Conservation (phyloP, 2,113 vertebrate species). For the Strix uralensis region DNA sequence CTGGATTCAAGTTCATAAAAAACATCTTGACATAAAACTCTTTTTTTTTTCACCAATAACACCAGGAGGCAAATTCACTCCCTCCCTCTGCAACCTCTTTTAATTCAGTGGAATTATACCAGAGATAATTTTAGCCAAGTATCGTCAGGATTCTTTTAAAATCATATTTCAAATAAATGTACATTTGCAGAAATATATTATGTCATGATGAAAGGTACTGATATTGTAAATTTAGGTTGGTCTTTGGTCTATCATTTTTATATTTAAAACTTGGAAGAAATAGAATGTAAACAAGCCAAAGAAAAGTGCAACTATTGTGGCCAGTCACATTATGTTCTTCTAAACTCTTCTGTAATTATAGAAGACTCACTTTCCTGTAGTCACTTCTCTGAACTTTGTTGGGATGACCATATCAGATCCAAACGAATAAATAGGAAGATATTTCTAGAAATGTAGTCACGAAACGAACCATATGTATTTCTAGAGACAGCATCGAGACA, state of each 20-base stretch:
- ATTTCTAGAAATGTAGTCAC: not conserved
- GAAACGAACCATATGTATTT: fast-evolving
- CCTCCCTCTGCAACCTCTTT: conserved; percentile 46
- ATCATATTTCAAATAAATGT: conserved; percentile 42
- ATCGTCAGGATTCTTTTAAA: conserved; percentile 12
- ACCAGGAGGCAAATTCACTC: conserved; percentile 56
- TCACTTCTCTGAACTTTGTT: not conserved
- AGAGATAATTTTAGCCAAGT: conserved; percentile 68
- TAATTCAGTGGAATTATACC: conserved; percentile 48
- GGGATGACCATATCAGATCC: not conserved
- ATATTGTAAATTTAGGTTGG: conserved; percentile 3
- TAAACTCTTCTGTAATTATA: not conserved
- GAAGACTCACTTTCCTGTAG: not conserved
- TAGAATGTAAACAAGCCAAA: not conserved
- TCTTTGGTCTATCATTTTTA: not conserved
- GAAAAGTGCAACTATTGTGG: not conserved
- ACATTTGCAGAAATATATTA: conserved; percentile 60
- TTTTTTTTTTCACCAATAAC: conserved; percentile 61
- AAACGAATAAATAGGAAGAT: not conserved
- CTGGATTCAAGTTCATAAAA: conserved; percentile 81
- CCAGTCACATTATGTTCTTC: not conserved
- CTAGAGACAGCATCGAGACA: not conserved
- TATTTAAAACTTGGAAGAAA: conserved; percentile 32
- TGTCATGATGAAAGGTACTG: conserved; percentile 35
- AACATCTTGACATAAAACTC: conserved; percentile 76